A percentile compares a stretch with the other conserved stretches of the same genome.
Evolutionary conservation across 2,888 invertebrate genomes (phyloP).

Genomic region (Siphlonurus alternatus): DNA sequence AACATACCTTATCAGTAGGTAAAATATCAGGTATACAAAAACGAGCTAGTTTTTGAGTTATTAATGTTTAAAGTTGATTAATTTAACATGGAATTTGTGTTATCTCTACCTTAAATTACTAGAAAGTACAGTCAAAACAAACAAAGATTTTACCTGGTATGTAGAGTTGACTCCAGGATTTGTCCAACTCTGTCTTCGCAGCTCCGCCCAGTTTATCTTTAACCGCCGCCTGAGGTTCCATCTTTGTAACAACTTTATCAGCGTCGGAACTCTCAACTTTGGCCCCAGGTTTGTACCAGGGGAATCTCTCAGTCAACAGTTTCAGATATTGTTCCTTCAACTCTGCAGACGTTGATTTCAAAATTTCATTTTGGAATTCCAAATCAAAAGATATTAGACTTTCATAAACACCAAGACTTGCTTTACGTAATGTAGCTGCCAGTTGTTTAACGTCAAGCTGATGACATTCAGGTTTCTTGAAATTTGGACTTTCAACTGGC

Average conservation of each 20-base stretch:
- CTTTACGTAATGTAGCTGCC: background rate
- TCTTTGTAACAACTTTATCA: background rate
- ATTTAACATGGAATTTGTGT: too few relatives aligned
- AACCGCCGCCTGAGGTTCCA: background rate
- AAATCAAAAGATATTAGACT: background rate
- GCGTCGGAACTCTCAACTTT: background rate
- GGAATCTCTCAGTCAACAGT: background rate
- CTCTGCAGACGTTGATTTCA: background rate
- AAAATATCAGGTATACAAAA: too few relatives aligned
- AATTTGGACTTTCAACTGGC: background rate
- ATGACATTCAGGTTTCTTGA: background rate
- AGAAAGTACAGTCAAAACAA: too few relatives aligned
- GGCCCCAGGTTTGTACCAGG: background rate
- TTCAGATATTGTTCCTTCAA: background rate
- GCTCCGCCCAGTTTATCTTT: background rate
- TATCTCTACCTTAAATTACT: too few relatives aligned
- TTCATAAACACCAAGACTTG: background rate
- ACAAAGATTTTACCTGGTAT: background rate
- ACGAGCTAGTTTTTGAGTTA: too few relatives aligned
- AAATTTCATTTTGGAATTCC: background rate
- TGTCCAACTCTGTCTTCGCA: background rate
- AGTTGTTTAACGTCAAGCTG: background rate
- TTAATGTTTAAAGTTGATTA: too few relatives aligned
- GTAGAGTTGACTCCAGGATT: background rate
- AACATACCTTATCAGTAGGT: too few relatives aligned